These are phyloP conservation scores for Boulengerochromis microlepis DNA, from an alignment of 2,113 vertebrate species.

Conservation along the genomic window DNA sequence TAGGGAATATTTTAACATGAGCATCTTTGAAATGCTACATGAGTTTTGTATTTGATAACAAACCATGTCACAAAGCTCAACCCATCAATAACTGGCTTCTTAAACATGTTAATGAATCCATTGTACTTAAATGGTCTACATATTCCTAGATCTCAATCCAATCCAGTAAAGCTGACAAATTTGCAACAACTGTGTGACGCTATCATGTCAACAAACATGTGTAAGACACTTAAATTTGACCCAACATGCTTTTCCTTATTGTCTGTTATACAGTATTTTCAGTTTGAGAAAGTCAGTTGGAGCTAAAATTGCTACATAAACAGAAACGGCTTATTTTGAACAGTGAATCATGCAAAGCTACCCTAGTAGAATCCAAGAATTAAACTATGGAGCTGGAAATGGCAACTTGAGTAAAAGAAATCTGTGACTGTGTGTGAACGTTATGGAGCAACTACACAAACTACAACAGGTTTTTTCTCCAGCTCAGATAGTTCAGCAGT, in stretches of 20 bases:
- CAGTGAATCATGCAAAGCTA: neutral
- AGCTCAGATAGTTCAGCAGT: neutral
- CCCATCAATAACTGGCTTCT: neutral
- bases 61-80: neutral
- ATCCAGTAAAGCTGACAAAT: neutral
- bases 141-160: neutral
- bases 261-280: neutral
- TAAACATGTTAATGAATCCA: neutral
- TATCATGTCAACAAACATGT: neutral
- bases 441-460: neutral
- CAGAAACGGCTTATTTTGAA: neutral
- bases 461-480: neutral
- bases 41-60: neutral
- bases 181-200: neutral
- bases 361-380: neutral
- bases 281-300: neutral
- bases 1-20: neutral
- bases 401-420: neutral
- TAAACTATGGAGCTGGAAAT: neutral
- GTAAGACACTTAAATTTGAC: neutral
- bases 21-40: neutral
- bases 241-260: neutral
- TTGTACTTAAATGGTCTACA: neutral
- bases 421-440: neutral
- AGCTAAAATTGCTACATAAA: neutral